These are phyloP conservation scores for Phymatocera aterrima DNA, from an alignment of 2,888 invertebrate genomes.

Conservation along the genomic window DNA sequence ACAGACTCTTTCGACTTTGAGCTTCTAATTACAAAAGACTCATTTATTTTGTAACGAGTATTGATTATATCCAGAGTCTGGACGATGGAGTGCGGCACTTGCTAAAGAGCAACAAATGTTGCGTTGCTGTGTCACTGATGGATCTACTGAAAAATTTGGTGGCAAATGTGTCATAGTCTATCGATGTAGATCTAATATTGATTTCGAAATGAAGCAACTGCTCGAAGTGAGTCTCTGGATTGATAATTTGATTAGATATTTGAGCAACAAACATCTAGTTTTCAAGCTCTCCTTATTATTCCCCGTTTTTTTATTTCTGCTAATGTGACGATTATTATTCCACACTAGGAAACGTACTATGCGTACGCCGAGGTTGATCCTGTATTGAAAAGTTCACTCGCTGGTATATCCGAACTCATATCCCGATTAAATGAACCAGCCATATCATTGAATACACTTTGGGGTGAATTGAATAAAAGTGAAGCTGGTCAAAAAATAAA, in stretches of 20 bases:
- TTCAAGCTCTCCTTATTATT: not conserved
- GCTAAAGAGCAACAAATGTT: conserved; percentile 72
- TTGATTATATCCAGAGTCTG: conserved; percentile 77
- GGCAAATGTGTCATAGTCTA: conserved; percentile 84
- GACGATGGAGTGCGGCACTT: conserved; percentile 76
- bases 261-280: not conserved
- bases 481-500: conserved; percentile 75
- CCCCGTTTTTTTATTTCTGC: not conserved
- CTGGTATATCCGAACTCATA: conserved; percentile 66
- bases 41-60: conserved; percentile 25
- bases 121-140: conserved; percentile 81
- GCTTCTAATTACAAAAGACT: not conserved
- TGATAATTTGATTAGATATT: not conserved
- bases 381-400: conserved; percentile 63
- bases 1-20: not conserved
- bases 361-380: conserved; percentile 69
- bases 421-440: conserved; percentile 73
- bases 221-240: conserved; percentile 77
- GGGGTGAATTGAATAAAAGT: conserved; percentile 77
- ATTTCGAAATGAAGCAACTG: conserved; percentile 82
- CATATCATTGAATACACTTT: conserved; percentile 75
- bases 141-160: conserved; percentile 77
- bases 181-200: conserved; percentile 78
- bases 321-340: not conserved
- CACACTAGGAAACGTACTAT: conserved; percentile 70